These are phyloP conservation scores for Acronicta aceris DNA, from an alignment of 2,888 invertebrate genomes.

Conservation along the genomic window DNA sequence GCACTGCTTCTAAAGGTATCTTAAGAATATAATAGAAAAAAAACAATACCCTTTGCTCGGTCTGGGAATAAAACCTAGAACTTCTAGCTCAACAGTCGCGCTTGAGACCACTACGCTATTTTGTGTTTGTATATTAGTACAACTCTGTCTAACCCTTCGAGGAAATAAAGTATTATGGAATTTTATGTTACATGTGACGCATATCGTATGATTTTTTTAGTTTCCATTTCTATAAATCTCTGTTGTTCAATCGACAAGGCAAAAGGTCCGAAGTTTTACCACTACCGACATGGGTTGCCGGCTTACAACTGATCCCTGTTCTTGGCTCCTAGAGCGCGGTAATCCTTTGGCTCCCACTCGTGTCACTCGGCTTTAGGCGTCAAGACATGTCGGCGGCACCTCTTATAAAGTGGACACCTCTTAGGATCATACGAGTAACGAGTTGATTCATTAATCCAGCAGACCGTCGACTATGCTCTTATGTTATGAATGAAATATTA, in stretches of 20 bases:
- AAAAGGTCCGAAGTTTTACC: conserved; percentile 13
- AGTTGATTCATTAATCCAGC: background rate
- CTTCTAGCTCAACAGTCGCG: too few relatives aligned
- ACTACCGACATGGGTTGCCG: conserved; percentile 33
- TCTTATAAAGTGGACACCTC: conserved; percentile 5
- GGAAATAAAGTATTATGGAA: too few relatives aligned
- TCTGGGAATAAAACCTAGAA: too few relatives aligned
- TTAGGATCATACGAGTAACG: conserved; percentile 12
- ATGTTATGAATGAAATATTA: too few relatives aligned
- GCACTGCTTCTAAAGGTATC: too few relatives aligned
- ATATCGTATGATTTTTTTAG: too few relatives aligned
- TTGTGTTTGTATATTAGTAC: too few relatives aligned
- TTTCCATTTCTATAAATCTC: background rate
- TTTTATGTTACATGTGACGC: too few relatives aligned
- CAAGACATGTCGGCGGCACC: conserved; percentile 28
- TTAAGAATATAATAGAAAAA: too few relatives aligned
- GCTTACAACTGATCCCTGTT: conserved; percentile 36
- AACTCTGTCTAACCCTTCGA: too few relatives aligned
- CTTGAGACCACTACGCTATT: too few relatives aligned
- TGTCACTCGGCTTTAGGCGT: conserved; percentile 44
- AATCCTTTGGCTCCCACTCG: conserved; percentile 39
- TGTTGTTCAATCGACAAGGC: conserved; percentile 40
- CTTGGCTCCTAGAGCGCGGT: conserved; percentile 38
- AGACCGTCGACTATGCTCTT: background rate
- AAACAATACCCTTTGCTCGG: too few relatives aligned